Evolutionary conservation across 2,888 invertebrate genomes (phyloP), one percentile per base, ranked within the genome.

Genomic region (Philereme transversata): DNA sequence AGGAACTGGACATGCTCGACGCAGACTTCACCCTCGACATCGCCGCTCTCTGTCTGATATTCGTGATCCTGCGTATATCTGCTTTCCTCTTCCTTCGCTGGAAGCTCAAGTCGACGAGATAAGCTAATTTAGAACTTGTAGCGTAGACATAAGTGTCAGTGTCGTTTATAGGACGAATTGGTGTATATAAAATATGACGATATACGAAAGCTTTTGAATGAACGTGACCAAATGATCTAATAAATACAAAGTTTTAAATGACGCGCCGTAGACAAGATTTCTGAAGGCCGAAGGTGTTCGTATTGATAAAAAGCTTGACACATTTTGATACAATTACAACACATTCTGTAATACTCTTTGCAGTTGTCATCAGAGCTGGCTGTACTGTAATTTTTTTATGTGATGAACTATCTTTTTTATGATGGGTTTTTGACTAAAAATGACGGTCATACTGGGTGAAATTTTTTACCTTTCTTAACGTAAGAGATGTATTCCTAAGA

Each of bases 51-150:
- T 89, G 97, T 66, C 93, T 94, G 57, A 97, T 97, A 71, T 97
- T 97, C 88, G 87, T 97, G 51, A 92, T 97, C 4, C 93, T 97
- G 8, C 94, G 97, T 84, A 92, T 97, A 69, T 94, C 97, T 5
- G 97, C 97, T 6, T 97, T 96, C 91, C 88, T 97, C 60, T 97
- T 97, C 93, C 93, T 97, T 46, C 95, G 96, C 71, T 97, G 97
- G 97, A 97, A 97, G 79, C 94, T 97, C 60, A 96, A 96, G 82
- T 94, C 96, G 62, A 95, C 95, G 60, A 95, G 96, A 93, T 97
- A 96, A 92, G 76, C 69, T 10, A 64, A 55, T 50, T 48, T 56
- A 33, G 7, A 53, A 46, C 61, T 60, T 73, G 62, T 57, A 4
- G 35, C 33, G 11, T 53, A 59, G 54, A 5, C 4, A 44, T 59